Conservation (phyloP, 2,888 invertebrate species). For the Apodemia duryi region DNA sequence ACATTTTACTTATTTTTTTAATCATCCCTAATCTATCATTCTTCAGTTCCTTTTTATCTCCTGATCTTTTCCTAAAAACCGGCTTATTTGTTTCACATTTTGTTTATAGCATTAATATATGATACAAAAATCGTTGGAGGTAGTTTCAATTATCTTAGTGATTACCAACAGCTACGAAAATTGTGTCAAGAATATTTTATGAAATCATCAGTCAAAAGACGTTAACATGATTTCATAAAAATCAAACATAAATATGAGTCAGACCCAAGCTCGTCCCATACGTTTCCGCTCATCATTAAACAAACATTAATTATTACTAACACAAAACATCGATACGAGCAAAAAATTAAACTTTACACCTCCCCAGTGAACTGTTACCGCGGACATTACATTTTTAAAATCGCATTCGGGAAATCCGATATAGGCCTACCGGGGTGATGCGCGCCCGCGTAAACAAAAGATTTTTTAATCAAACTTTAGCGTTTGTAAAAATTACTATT, state of each 20-base stretch:
- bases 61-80: too few species aligned
- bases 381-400: slow-evolving; percentile 74
- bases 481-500: slow-evolving; percentile 80
- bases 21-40: too few species aligned
- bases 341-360: slow-evolving; percentile 66
- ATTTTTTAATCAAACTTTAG: slow-evolving; percentile 78
- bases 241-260: slow-evolving; percentile 52
- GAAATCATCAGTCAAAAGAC: slow-evolving; percentile 34
- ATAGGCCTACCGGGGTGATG: slow-evolving; percentile 68
- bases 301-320: slow-evolving; percentile 65
- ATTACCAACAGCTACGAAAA: neutral
- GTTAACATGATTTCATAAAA: slow-evolving; percentile 46
- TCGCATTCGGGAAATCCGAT: slow-evolving; percentile 58
- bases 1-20: too few species aligned
- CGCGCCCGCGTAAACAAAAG: slow-evolving; percentile 53
- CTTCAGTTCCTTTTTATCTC: too few species aligned
- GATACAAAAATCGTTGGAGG: neutral
- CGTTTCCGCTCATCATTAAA: slow-evolving; percentile 60
- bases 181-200: slow-evolving; percentile 17
- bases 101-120: neutral
- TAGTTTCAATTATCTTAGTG: neutral
- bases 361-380: slow-evolving; percentile 61
- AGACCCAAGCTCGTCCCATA: slow-evolving; percentile 37
- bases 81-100: too few species aligned
- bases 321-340: slow-evolving; percentile 62